Base-by-base conservation (phyloP, 1,140 invertebrate genomes). In the Eumaeus atala region DNA sequence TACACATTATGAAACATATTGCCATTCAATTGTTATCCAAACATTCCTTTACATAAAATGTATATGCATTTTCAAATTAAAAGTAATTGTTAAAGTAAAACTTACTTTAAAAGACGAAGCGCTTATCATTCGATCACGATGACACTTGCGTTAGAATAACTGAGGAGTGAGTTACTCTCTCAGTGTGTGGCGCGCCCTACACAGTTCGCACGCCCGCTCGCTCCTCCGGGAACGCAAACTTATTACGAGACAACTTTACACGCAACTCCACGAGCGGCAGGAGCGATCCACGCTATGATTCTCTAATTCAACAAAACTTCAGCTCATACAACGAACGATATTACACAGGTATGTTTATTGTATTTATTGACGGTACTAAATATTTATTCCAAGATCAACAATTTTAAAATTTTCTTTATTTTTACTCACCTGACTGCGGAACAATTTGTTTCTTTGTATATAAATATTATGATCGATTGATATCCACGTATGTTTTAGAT, bases 91-190 rank as follows among this genome's bases (percentile, higher is more conserved):
- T 14, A 12, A 14, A 40, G 11, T 4, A n/a, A 14, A 7, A 14
- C 4, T 40, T 14, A 3, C 21, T 28, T 6, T 3, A 2, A 28
- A 28, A 28, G 21, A 3, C 6, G 21, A 6, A 28, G n/a, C 21
- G 21, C 6, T 28, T 28, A 28, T 28, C 21, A 28, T 28, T 66
- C 66, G 60, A 71, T 77, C 64, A 77, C 67, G 70, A 59, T 67
- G 75, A 74, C 77, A 84, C 78, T 76, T 83, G 79, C 74, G 79
- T 84, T 81, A 84, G 82, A 85, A 85, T 84, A 77, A 80, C 79
- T 68, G 66, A 73, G 75, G 64, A 60, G 58, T 74, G 78, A 82
- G 80, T 63, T 60, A 47, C 9, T 18, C 16, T 14, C 50, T 62
- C 83, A 86, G 83, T 84, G 68, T 86, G 71, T 79, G 69, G 59